Base-by-base conservation (phyloP, 2,113 vertebrate genomes). In the Cephalopholis sonnerati region DNA sequence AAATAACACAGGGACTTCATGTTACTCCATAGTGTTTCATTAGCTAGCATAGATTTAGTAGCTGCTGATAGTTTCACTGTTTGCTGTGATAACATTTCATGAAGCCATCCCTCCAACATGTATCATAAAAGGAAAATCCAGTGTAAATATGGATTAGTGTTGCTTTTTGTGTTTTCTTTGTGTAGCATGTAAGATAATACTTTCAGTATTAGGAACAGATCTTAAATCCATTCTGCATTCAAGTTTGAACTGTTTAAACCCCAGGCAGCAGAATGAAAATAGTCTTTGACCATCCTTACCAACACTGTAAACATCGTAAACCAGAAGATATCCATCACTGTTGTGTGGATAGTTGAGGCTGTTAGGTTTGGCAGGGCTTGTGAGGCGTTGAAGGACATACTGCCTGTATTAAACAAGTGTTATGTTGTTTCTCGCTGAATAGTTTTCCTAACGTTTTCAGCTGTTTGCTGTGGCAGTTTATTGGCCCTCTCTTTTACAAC, bases 241-340 rank as follows among this genome's bases (percentile, higher is more conserved):
- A 41, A 41, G 32, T 66, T 67, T 48, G 51, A 70, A 24, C 64
- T 73, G 64, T 82, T 86, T 41, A 82, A 68, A 76, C 55, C 57
- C 74, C 77, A 72, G 18, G 57, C 77, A 66, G 67, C 81, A 51
- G 65, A 67, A 80, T 85, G 69, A 75, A 85, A 87, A 73, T 65
- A 82, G 50, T 68, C 22, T 57, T 46, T 71, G 70, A 88, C 90
- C 88, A 71, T 87, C 71, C 10, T 77, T 10, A 69, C 32, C 50
- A 68, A 27, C 55, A 27, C 11, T 27, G 55, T 67, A 63, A 79
- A 82, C 74, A 68, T 65, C 93, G 75, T 65, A 79, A 92, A 92
- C 78, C 88, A 90, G 77, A 90, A 90, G 61, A 83, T 82, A 91
- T 94, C 84, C 84, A 88, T 94, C 93, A 94, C 25, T 88, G 85